These are phyloP conservation scores for Stenchaetothrips biformis DNA, from an alignment of 2,888 invertebrate genomes.

Conservation along the genomic window DNA sequence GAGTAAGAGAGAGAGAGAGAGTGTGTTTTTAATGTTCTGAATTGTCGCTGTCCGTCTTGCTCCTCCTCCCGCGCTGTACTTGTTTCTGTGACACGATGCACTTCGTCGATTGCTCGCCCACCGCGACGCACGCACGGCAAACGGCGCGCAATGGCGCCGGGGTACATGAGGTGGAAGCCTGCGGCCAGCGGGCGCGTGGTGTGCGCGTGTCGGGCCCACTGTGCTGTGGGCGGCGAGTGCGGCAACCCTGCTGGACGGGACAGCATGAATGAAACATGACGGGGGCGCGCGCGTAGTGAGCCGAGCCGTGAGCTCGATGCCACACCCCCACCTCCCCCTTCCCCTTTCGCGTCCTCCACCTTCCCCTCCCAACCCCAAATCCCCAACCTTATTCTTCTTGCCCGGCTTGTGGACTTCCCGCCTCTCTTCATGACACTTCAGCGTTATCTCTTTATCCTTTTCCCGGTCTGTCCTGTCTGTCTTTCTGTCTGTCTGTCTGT, in stretches of 20 bases:
- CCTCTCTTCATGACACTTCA: conserved; percentile 21
- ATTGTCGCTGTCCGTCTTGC: too few relatives aligned
- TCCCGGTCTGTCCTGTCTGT: conserved; percentile 18
- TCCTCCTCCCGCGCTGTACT: too few relatives aligned
- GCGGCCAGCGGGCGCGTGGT: too few relatives aligned
- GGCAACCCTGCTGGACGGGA: background rate
- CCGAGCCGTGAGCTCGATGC: conserved; percentile 18
- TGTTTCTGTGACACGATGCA: too few relatives aligned
- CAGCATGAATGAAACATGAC: conserved; percentile 25
- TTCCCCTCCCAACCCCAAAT: background rate
- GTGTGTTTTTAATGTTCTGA: too few relatives aligned
- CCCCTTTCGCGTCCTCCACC: too few relatives aligned
- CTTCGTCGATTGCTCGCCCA: too few relatives aligned
- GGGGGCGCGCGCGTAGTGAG: conserved; percentile 6
- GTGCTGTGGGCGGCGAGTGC: background rate
- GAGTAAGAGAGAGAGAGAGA: conserved; percentile 26
- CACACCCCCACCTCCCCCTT: conserved; percentile 30
- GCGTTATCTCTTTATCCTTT: background rate
- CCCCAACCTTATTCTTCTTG: conserved; percentile 22
- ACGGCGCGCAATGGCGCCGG: too few relatives aligned
- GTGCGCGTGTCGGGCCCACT: background rate
- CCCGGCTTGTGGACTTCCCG: conserved; percentile 27
- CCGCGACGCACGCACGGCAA: too few relatives aligned
- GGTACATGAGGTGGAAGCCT: too few relatives aligned
- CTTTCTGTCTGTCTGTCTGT: conserved; percentile 27